Base-by-base conservation (phyloP, 2,113 vertebrate genomes). In the Arothron firmamentum region DNA sequence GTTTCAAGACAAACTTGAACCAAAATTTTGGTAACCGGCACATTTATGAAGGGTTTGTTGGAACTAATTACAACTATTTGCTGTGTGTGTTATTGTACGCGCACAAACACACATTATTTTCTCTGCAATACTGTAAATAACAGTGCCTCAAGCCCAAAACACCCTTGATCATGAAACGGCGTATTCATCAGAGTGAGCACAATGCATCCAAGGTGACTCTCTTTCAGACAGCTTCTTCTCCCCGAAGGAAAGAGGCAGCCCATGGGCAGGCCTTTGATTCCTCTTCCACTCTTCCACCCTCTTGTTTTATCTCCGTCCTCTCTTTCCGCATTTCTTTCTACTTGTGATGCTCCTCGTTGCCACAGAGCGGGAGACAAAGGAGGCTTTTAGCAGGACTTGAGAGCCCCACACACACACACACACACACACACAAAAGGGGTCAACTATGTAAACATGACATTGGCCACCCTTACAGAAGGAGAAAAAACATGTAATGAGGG, bases 401-500 rank as follows among this genome's bases (percentile, higher is more conserved):
- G 78, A 64, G 65, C n/a, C n/a, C n/a, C n/a, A n/a, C n/a, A n/a
- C n/a, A n/a, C n/a, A n/a, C n/a, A n/a, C n/a, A n/a, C n/a, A n/a
- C n/a, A n/a, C n/a, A n/a, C n/a, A n/a, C n/a, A n/a, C n/a, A n/a
- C n/a, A n/a, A 85, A 87, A 85, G 82, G 83, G 87, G 81, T 70
- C 88, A 83, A 64, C 56, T 34, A 66, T 86, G 92, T 88, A 92
- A 91, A 90, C 81, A 82, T 82, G 70, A 67, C 86, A 87, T 92
- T 91, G 88, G 91, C 50, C 12, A 0, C n/a, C 67, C 0, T 58
- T 43, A 56, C 42, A 46, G 34, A 42, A 12, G 41, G 41, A 17
- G 5, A 3, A 48, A 42, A n/a, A 48, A 67, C n/a, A 48, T 49
- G 54, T 21, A 67, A 70, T 55, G 58, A 67, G 67, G 47, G 79